phyloP scores from a whole-genome alignment of 2,113 vertebrate species.

The Pyxicephalus adspersus region DNA sequence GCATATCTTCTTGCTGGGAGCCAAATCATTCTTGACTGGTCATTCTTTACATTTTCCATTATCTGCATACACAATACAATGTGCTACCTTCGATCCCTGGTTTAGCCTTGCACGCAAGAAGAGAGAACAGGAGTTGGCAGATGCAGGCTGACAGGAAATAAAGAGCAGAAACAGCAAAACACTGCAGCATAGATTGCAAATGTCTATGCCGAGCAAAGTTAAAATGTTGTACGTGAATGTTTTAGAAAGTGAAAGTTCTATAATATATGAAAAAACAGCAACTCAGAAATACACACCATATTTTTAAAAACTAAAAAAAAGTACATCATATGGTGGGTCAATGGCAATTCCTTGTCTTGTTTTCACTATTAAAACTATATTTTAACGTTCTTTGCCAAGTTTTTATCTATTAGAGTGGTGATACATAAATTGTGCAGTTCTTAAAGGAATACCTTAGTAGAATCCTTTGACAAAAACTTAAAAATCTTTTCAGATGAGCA shows the following conservation, averaged over 20 bases:
- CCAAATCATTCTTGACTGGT: conserved; percentile 39
- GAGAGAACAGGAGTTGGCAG: not conserved
- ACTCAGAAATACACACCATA: no score
- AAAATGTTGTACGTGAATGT: conserved; percentile 14
- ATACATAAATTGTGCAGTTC: no score
- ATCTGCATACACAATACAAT: conserved; percentile 35
- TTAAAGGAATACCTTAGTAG: no score
- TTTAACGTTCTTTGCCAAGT: no score
- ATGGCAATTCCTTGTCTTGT: no score
- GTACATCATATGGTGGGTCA: no score
- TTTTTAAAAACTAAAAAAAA: no score
- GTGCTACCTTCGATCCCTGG: conserved; percentile 23
- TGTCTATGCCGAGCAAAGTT: not conserved
- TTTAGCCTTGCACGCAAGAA: conserved; percentile 16
- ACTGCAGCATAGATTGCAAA: conserved; percentile 30
- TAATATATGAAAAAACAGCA: not conserved
- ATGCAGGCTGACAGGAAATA: conserved; percentile 34
- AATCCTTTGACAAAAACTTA: no score
- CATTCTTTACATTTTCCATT: conserved; percentile 45
- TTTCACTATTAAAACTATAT: no score
- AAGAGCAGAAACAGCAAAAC: not conserved
- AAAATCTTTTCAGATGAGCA: no score
- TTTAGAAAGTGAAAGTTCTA: not conserved
- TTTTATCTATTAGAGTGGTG: no score
- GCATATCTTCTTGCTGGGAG: conserved; percentile 10